Evolutionary conservation across 2,113 vertebrate genomes (phyloP).

Genomic region (Lepus americanus): DNA sequence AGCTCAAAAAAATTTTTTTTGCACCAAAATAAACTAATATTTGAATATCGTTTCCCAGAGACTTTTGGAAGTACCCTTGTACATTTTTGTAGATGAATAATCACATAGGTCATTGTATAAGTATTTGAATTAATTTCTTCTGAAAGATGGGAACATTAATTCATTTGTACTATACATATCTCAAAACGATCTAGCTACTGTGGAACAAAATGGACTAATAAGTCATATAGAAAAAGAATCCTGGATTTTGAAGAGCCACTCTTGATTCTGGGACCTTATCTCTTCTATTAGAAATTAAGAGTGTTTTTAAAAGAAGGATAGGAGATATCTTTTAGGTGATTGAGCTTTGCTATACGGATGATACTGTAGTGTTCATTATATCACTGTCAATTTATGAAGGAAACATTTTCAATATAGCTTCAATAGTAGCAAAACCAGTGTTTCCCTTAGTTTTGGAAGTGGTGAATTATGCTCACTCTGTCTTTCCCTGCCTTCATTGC

Average conservation of each 20-base stretch:
- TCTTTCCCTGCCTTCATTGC: not conserved
- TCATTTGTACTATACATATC: slow-evolving; percentile 25
- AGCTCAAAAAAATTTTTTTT: too few relatives aligned
- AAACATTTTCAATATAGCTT: not conserved
- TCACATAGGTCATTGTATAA: not conserved
- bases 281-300: not conserved
- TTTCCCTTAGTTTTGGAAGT: slow-evolving; percentile 27
- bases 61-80: too few relatives aligned
- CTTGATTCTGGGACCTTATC: not conserved
- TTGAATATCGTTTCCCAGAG: too few relatives aligned
- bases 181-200: slow-evolving; percentile 1
- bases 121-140: not conserved
- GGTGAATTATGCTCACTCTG: not conserved
- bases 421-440: not conserved
- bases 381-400: not conserved
- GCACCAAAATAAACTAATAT: too few relatives aligned
- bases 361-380: not conserved
- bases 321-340: not conserved
- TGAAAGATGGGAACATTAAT: not conserved
- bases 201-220: not conserved
- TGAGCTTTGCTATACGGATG: not conserved
- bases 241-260: not conserved
- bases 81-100: not conserved
- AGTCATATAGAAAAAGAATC: not conserved
- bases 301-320: not conserved